Evolutionary conservation across 2,797 vertebrate species (phyloP).

Genomic region (Chiloscyllium punctatum): DNA sequence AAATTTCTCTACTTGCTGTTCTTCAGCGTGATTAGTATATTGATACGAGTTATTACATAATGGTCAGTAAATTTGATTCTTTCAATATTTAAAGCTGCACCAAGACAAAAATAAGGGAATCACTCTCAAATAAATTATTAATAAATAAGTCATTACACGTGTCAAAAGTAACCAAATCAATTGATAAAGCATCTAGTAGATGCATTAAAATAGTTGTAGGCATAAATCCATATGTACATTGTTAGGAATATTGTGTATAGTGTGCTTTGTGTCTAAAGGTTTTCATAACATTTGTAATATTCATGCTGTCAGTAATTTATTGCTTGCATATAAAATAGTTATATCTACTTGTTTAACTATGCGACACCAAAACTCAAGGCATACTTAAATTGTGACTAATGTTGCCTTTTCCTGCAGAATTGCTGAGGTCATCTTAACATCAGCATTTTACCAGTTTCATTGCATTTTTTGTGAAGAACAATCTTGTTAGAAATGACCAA

Average conservation of each 20-base stretch:
- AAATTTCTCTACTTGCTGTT: not conserved
- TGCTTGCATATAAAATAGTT: not conserved
- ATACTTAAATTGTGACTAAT: not conserved
- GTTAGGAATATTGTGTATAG: not conserved
- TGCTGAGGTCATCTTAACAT: not conserved
- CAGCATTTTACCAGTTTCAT: not conserved
- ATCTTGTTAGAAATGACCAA: not conserved
- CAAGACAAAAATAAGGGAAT: not conserved
- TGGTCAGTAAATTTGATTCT: not conserved
- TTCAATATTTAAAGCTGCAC: not conserved
- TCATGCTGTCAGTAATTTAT: not conserved
- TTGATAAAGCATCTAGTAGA: not conserved
- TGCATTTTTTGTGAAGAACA: not conserved
- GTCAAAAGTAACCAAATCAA: not conserved
- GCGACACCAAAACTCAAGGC: not conserved
- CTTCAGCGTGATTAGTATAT: not conserved
- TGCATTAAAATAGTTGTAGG: not conserved
- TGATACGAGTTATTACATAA: not conserved
- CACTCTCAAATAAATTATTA: not conserved
- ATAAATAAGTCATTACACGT: not conserved
- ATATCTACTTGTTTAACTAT: not conserved
- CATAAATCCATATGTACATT: not conserved
- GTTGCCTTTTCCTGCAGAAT: not conserved
- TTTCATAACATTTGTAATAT: not conserved
- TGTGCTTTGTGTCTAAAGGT: not conserved